These are phyloP conservation scores for Syngnathoides biaculeatus DNA, from an alignment of 2,113 vertebrate genomes.

Conservation along the genomic window DNA sequence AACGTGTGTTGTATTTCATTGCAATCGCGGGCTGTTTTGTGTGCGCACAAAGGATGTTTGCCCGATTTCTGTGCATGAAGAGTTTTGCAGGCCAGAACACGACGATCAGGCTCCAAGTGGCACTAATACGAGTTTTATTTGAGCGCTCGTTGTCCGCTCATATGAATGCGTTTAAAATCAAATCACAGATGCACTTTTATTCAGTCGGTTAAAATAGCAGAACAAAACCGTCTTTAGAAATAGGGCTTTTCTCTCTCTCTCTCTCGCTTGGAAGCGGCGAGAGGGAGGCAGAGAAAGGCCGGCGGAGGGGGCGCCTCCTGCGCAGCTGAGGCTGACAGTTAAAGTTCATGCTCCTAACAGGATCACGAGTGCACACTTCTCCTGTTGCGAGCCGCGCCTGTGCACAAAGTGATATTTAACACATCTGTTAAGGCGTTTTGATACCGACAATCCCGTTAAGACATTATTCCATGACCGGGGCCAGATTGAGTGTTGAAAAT, in stretches of 20 bases:
- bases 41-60: constrained; percentile 5
- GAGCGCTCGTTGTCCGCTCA: constrained; percentile 61
- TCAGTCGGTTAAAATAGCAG: constrained; percentile 84
- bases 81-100: constrained; percentile 61
- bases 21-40: background rate
- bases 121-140: constrained; percentile 69
- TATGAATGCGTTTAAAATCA: constrained; percentile 90
- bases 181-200: constrained; percentile 92
- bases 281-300: constrained; percentile 66
- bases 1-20: background rate
- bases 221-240: constrained; percentile 91
- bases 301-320: constrained; percentile 60
- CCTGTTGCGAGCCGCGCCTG: constrained; percentile 67
- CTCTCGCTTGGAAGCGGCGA: constrained; percentile 26
- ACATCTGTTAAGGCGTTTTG: constrained; percentile 91
- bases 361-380: constrained; percentile 90
- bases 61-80: constrained; percentile 43
- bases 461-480: constrained; percentile 73
- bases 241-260: constrained; percentile 76
- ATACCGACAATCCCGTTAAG: constrained; percentile 75
- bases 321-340: constrained; percentile 98
- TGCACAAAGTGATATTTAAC: constrained; percentile 82
- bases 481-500: constrained; percentile 74
- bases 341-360: constrained; percentile 95
- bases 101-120: constrained; percentile 57